Evolutionary conservation across 2,797 vertebrate genomes (phyloP).

Genomic region (Alouatta caraya): DNA sequence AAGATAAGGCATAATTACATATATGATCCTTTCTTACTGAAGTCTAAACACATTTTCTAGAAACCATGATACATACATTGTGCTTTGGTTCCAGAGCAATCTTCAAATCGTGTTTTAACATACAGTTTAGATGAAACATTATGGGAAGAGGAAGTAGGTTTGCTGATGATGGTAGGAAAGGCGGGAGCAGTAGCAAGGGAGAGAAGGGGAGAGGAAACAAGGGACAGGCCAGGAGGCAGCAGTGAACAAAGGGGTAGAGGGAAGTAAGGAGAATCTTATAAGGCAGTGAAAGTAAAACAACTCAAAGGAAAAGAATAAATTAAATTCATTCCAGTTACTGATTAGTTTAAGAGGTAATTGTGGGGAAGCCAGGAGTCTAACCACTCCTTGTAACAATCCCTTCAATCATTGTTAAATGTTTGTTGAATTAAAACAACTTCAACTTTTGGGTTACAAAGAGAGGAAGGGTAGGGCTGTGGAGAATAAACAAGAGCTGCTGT

Average conservation of each 20-base stretch:
- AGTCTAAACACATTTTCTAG: neutral
- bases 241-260: neutral
- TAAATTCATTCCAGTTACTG: neutral
- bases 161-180: neutral
- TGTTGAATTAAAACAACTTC: neutral
- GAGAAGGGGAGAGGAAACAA: neutral
- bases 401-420: neutral
- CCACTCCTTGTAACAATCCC: neutral
- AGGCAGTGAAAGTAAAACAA: neutral
- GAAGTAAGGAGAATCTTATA: neutral
- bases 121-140: neutral
- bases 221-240: neutral
- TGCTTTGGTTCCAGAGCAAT: neutral
- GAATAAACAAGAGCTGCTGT: neutral
- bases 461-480: neutral
- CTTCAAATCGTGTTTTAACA: neutral
- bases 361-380: neutral
- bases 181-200: neutral
- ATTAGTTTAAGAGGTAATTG: neutral
- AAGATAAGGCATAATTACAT: neutral
- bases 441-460: neutral
- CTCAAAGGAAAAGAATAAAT: neutral
- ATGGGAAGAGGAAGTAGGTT: neutral
- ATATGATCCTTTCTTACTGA: neutral
- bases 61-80: neutral